Evolutionary conservation across 2,113 vertebrate species (phyloP), one percentile per base, ranked within the genome.

Genomic region (Catharus bicknelli): DNA sequence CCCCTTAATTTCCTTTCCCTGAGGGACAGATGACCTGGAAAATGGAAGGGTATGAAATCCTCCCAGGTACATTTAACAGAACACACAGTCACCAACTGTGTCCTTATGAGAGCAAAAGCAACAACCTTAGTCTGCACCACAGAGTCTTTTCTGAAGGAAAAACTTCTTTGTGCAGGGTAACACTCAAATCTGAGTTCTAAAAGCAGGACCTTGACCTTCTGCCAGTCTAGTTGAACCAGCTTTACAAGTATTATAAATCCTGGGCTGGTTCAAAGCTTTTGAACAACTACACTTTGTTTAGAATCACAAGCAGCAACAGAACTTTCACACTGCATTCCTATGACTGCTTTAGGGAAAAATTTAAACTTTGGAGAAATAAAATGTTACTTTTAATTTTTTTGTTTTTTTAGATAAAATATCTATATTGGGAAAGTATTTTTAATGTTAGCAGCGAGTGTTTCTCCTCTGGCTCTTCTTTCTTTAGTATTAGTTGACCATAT

Each of bases 191-290:
- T 64, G 48, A 79, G 84, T n/a, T 66, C 81, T 64, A 40, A 91
- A 95, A 81, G 81, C 77, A 75, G 64, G 66, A 82, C 84, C 93
- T 92, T 84, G 88, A 86, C 83, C 86, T 92, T 88, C 59, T 74
- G 55, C 83, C 93, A 74, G 68, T 45, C 72, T 54, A 62, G 83
- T 34, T 83, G 84, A 95, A 92, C 61, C 77, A 92, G 81, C 81
- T 87, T 93, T 89, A 62, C 90, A 82, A 87, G 84, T 81, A 32
- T 27, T 36, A 23, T 55, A 89, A 82, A 89, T 82, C 62, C 84
- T 64, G 15, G 57, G 45, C 70, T 78, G 45, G 25, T 69, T 61
- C 87, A 84, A 36, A 84, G 73, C 67, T 78, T 86, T 61, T 47
- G n/a, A 90, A 92, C 61, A 95, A 30, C 81, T 68, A 34, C 54